Evolutionary conservation across 2,888 invertebrate species (phyloP), one percentile per base, ranked within the genome.

Genomic region (Athetis lepigone): DNA sequence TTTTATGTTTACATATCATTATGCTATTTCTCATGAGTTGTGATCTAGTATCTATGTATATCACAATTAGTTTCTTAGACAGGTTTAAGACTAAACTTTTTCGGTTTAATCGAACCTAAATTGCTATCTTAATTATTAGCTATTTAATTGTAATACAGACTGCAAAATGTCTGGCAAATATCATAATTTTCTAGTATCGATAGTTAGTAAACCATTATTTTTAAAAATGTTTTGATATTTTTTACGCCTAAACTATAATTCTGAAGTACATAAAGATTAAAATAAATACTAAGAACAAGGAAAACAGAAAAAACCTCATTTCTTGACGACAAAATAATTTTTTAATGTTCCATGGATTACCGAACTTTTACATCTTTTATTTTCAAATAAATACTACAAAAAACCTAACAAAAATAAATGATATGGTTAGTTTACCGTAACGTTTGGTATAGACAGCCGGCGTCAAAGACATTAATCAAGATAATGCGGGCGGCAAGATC

Each of bases 381-480:
- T n/a, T n/a, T n/a, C 33, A 0, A 18, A 33, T 13, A 36, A n/a
- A 46, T 11, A 18, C 9, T 7, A 33, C 3, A 27, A 19, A 13
- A 42, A 42, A 42, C 21, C 1, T 13, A 8, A 11, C 19, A 42
- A 43, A 43, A 39, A 21, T 56, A 62, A 70, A 57, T 64, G 51
- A 40, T 66, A 37, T 33, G 27, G 46, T 13, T 42, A 25, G 69
- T 55, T 54, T 27, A 51, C 29, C 33, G 37, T 56, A 59, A 37
- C 51, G 64, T 59, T 73, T 72, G 68, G 46, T 68, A 45, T 52
- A 60, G 78, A 77, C 78, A 75, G 75, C 46, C 54, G 62, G 39
- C 61, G 55, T 75, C 75, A 67, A 49, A 68, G 60, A 75, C 78
- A 77, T 77, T 77, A 72, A 77, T 77, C 78, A 77, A 71, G 60